Percentiles rank a stretch among this genome's conserved stretches.
phyloP scores from a whole-genome alignment of 2,113 vertebrate genomes.

The Corydoras maculifer region DNA sequence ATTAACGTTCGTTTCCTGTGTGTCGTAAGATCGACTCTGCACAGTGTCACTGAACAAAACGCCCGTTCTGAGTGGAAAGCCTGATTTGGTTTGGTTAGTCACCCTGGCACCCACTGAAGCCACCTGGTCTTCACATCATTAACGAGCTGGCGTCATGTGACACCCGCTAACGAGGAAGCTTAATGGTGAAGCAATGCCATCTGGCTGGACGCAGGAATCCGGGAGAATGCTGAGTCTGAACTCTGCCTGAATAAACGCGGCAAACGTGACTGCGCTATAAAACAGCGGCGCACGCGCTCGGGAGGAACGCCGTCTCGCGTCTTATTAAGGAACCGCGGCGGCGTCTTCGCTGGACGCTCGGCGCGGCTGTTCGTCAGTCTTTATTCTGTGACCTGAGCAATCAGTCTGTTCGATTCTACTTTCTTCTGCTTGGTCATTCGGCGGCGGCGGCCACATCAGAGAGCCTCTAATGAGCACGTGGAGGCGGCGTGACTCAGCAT shows the following conservation, averaged over 20 bases:
- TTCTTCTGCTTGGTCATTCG: slow-evolving; percentile 6
- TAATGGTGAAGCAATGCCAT: slow-evolving; percentile 16
- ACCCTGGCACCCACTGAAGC: not conserved
- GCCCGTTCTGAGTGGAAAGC: too few species aligned
- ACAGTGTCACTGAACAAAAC: not conserved
- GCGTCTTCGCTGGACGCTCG: slow-evolving; percentile 13
- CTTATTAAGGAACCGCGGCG: not conserved
- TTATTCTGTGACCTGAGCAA: slow-evolving; percentile 17
- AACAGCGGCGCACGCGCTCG: not conserved
- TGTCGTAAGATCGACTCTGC: slow-evolving; percentile 3
- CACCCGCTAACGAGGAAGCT: slow-evolving; percentile 10
- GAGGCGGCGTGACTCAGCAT: not conserved
- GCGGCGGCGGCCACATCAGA: not conserved
- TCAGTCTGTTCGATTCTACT: slow-evolving; percentile 14
- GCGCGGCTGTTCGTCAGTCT: slow-evolving; percentile 1
- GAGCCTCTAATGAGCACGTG: not conserved
- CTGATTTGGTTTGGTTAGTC: not conserved
- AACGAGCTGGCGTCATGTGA: slow-evolving; percentile 9
- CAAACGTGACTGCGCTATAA: not conserved
- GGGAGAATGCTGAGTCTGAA: not conserved
- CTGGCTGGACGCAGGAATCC: not conserved
- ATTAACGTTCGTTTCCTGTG: slow-evolving; percentile 8
- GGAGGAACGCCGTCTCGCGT: not conserved
- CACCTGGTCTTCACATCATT: slow-evolving; percentile 26
- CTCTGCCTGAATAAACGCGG: not conserved